phyloP scores from a whole-genome alignment of 2,113 vertebrate species.

The Pelvicachromis taeniatus region DNA sequence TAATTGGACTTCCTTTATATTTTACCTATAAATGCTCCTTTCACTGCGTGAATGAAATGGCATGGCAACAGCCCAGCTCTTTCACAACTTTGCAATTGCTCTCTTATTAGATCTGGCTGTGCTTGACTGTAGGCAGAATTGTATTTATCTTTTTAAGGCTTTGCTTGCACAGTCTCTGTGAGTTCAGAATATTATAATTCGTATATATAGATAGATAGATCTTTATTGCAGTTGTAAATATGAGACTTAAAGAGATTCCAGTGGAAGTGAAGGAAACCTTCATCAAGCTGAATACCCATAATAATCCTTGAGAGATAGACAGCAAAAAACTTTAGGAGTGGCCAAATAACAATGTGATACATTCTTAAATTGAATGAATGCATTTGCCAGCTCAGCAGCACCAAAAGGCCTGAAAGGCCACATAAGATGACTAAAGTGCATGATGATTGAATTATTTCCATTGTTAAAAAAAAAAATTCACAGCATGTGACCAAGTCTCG shows the following conservation, averaged over 20 bases:
- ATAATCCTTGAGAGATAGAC: background rate
- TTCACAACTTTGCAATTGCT: conserved; percentile 50
- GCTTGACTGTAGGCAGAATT: conserved; percentile 16
- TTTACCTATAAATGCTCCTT: conserved; percentile 48
- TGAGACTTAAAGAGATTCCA: background rate
- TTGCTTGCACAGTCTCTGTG: background rate
- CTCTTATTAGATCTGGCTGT: conserved; percentile 20
- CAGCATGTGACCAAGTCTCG: background rate
- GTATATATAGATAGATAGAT: background rate
- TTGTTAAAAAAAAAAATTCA: background rate
- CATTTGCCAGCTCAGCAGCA: background rate
- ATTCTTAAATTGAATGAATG: background rate
- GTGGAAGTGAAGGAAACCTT: background rate
- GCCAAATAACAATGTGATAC: background rate
- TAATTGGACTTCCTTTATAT: conserved; percentile 58
- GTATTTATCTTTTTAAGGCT: background rate
- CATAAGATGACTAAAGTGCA: background rate
- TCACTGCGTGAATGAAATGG: conserved; percentile 49
- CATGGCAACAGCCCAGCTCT: conserved; percentile 40
- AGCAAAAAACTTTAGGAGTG: background rate
- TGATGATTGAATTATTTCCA: background rate
- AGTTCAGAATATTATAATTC: background rate
- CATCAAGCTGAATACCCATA: background rate
- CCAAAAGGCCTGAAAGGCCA: background rate
- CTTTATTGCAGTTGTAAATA: background rate